phyloP scores from a whole-genome alignment of 2,888 invertebrate species.

The Lordiphosa fenestrarum region DNA sequence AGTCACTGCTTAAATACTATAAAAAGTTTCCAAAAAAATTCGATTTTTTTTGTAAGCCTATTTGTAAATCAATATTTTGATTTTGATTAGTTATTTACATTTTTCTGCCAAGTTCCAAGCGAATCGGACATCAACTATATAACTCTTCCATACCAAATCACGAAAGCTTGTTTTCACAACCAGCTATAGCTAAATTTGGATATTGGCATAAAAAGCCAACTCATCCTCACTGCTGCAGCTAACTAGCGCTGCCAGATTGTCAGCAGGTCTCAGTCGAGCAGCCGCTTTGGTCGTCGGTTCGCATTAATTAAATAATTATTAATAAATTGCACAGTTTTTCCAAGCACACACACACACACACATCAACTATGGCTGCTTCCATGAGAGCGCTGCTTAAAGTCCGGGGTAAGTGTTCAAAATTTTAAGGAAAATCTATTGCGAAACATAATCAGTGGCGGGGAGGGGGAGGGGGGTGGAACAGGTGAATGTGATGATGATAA shows the following conservation, averaged over 20 bases:
- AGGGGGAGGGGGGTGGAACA: not conserved
- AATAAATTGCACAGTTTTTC: slow-evolving; percentile 48
- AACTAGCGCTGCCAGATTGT: slow-evolving; percentile 23
- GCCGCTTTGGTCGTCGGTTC: slow-evolving; percentile 44
- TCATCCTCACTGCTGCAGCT: not conserved
- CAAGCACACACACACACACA: slow-evolving; percentile 41
- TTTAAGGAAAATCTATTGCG: slow-evolving; percentile 34
- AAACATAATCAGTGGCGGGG: slow-evolving; percentile 33
- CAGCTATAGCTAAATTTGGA: too few relatives aligned
- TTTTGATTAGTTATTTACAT: too few relatives aligned
- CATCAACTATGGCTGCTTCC: slow-evolving; percentile 82
- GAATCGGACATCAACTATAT: too few relatives aligned
- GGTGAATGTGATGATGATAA: too few relatives aligned
- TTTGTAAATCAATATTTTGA: too few relatives aligned
- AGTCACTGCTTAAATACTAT: too few relatives aligned
- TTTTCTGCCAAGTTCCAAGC: too few relatives aligned
- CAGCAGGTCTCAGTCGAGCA: slow-evolving; percentile 3
- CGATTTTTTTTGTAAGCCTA: too few relatives aligned
- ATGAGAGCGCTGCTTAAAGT: slow-evolving; percentile 83
- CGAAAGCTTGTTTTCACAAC: too few relatives aligned
- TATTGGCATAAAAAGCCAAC: not conserved
- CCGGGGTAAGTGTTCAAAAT: slow-evolving; percentile 81
- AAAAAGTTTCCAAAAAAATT: too few relatives aligned
- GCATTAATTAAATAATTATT: slow-evolving; percentile 50
- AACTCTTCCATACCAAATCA: too few relatives aligned